Conservation (phyloP, 2,888 invertebrate species). For the Sclerodermus sp. region DNA sequence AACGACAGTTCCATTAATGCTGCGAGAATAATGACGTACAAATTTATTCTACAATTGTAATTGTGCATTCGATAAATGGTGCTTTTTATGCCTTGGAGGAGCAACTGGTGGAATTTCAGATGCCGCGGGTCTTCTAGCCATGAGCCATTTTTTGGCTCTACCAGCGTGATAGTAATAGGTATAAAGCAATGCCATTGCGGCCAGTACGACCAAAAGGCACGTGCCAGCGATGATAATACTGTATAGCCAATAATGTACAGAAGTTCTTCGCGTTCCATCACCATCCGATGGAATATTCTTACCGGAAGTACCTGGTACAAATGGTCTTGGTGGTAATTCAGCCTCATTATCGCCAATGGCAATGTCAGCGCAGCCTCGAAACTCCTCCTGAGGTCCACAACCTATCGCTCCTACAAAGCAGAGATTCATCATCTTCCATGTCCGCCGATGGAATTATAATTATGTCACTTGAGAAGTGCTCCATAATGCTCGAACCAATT, state of each 20-base stretch:
- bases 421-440: slow-evolving; percentile 1
- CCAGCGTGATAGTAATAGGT: slow-evolving; percentile 77
- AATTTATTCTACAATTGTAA: slow-evolving; percentile 22
- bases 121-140: slow-evolving; percentile 37
- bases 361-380: slow-evolving; percentile 82
- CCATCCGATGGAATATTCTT: slow-evolving; percentile 15
- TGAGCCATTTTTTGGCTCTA: slow-evolving; percentile 68
- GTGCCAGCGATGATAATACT: slow-evolving; percentile 64
- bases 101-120: slow-evolving; percentile 46
- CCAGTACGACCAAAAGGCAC: slow-evolving; percentile 68
- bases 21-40: too few species aligned
- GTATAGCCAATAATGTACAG: slow-evolving; percentile 44
- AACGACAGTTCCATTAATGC: background rate
- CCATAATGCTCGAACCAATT: too few species aligned
- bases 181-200: slow-evolving; percentile 69
- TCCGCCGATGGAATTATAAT: background rate
- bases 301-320: slow-evolving; percentile 44
- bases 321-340: slow-evolving; percentile 56
- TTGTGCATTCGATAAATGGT: slow-evolving; percentile 24
- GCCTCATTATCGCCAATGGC: slow-evolving; percentile 66
- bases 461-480: too few species aligned
- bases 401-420: slow-evolving; percentile 70
- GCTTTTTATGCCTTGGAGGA: slow-evolving; percentile 51
- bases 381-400: slow-evolving; percentile 88
- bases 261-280: slow-evolving; percentile 42